phyloP scores from a whole-genome alignment of 2,113 vertebrate species.

The Crocuta crocuta region DNA sequence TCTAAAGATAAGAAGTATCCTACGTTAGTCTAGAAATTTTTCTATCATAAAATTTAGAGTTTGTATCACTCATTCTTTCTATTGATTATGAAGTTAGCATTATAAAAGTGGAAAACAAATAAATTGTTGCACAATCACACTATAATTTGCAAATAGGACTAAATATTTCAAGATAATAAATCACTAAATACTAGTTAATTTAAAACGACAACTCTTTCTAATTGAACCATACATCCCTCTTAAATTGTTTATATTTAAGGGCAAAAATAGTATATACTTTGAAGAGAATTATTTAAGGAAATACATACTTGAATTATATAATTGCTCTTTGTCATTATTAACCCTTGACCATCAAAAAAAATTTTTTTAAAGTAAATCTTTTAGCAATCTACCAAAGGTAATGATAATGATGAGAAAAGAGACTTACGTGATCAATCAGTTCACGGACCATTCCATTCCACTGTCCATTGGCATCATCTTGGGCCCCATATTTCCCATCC shows the following conservation, averaged over 20 bases:
- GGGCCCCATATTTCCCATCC: constrained; percentile 97
- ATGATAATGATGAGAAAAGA: neutral
- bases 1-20: neutral
- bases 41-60: neutral
- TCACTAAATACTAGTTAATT: neutral
- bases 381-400: neutral
- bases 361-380: neutral
- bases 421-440: constrained; percentile 98
- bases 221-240: neutral
- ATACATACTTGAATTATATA: neutral
- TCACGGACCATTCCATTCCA: constrained; percentile 99
- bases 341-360: neutral
- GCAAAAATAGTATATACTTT: neutral
- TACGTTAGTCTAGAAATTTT: neutral
- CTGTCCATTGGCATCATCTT: constrained; percentile 96
- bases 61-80: neutral
- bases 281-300: neutral
- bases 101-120: neutral
- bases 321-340: neutral
- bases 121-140: neutral
- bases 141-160: neutral
- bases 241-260: neutral
- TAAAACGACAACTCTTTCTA: neutral
- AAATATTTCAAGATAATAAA: neutral
- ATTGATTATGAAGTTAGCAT: neutral